A percentile compares a stretch with the other conserved stretches of the same genome.
Evolutionary conservation across 2,113 vertebrate species (phyloP).

Genomic region (Trochalopteron elliotii): DNA sequence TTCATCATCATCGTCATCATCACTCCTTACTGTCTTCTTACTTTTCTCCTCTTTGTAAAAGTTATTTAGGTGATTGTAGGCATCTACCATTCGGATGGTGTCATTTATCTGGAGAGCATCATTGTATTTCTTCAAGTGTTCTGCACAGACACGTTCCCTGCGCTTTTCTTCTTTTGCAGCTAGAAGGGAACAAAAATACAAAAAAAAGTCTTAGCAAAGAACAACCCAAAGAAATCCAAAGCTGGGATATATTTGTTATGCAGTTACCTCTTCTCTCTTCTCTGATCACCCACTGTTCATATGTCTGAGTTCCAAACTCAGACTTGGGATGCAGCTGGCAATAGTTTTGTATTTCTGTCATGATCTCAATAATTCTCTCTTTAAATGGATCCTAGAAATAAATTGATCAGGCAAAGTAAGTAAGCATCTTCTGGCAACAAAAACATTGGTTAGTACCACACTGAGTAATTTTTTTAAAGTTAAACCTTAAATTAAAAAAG

Average conservation of each 20-base stretch:
- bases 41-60: conserved; percentile 84
- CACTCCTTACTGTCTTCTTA: conserved; percentile 76
- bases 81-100: conserved; percentile 90
- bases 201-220: background rate
- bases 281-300: conserved; percentile 91
- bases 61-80: conserved; percentile 82
- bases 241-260: background rate
- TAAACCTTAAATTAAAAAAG: background rate
- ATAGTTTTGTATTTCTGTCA: conserved; percentile 85
- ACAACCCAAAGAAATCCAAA: background rate
- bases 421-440: background rate
- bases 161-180: conserved; percentile 87
- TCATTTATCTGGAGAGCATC: conserved; percentile 90
- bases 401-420: background rate
- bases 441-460: background rate
- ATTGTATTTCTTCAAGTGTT: conserved; percentile 90
- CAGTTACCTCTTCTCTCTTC: conserved; percentile 84
- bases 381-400: conserved; percentile 91
- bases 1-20: conserved; percentile 55
- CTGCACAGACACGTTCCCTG: conserved; percentile 85
- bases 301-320: conserved; percentile 89
- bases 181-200: conserved; percentile 44
- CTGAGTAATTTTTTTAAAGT: background rate
- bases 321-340: conserved; percentile 76
- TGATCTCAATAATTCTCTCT: conserved; percentile 85